Base-by-base conservation (phyloP, 2,888 invertebrate genomes). In the Hetaerina titia region DNA sequence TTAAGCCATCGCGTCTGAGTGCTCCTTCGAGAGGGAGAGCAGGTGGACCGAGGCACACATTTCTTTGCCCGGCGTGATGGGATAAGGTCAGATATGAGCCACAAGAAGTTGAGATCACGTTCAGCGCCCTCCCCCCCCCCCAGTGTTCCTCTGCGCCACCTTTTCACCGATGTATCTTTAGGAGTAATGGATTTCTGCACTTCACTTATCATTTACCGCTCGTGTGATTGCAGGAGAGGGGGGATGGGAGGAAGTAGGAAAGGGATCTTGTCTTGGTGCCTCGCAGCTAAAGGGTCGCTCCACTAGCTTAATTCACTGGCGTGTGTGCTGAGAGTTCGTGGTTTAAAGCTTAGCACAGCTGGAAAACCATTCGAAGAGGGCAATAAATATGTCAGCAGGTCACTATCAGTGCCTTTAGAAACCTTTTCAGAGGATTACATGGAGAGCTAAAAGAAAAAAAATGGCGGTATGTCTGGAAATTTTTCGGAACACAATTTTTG, bases 31-130 rank as follows among this genome's bases (percentile, higher is more conserved):
- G 57, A 56, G 92, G 56, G 22, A n/a, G 89, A 57, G 56, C 92
- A 92, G 92, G 92, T 92, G 92, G 92, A 64, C 7, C 19, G 90
- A 64, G 90, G 25, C 69, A 45, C 74, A 92, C 69, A 92, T 92
- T 92, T 92, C 74, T 92, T 92, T n/a, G 22, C 89, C 25, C 19
- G 81, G 81, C 13, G 25, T 81, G 81, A 13, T 81, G 9, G 25
- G 81, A 81, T 31, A 81, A 81, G 81, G 81, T 81, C 31, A 31
- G 81, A 31, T 69, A 69, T 22, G 9, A 69, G 31, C 31, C n/a
- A 31, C 45, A 45, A 45, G 81, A 81, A 81, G 81, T 81, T 25
- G 81, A 31, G 25, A 81, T 81, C 9, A 4, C 81, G 7, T 81
- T 81, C 31, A 81, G 19, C 69, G 22, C 69, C 19, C 69, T 9